Percentiles rank a stretch among this genome's conserved stretches.
Evolutionary conservation across 2,888 invertebrate genomes (phyloP).

Genomic region (Lithophane leautieri): DNA sequence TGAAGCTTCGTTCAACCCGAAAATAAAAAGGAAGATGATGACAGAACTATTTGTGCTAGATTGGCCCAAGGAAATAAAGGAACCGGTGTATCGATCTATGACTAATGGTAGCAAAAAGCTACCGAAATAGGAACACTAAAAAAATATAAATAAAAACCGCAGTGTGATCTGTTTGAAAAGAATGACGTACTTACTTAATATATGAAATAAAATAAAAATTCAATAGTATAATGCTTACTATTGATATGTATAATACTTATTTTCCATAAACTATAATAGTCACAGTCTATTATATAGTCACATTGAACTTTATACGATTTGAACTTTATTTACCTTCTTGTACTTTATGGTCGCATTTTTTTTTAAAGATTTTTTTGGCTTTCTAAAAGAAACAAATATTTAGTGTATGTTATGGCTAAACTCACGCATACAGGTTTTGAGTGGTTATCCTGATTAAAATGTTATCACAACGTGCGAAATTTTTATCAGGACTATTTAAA

Average conservation of each 20-base stretch:
- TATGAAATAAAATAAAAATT: slow-evolving; percentile 1
- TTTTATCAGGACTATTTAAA: not conserved
- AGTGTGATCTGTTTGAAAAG: slow-evolving; percentile 16
- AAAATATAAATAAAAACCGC: slow-evolving; percentile 41
- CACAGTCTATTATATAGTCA: too few species aligned
- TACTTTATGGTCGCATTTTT: not conserved
- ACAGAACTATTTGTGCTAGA: slow-evolving; percentile 26
- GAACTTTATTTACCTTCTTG: not conserved
- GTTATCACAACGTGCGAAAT: not conserved
- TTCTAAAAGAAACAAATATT: not conserved
- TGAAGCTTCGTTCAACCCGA: not conserved
- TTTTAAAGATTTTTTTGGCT: not conserved
- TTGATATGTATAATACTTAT: too few species aligned
- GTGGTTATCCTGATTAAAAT: not conserved
- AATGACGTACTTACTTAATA: not conserved
- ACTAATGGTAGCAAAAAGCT: slow-evolving; percentile 56
- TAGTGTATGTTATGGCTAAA: not conserved
- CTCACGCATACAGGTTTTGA: not conserved
- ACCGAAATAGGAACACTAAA: slow-evolving; percentile 38
- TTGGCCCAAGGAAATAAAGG: slow-evolving; percentile 37
- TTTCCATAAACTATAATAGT: slow-evolving; percentile 3
- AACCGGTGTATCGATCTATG: slow-evolving; percentile 43
- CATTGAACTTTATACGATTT: not conserved
- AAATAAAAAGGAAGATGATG: slow-evolving; percentile 40
- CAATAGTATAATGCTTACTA: slow-evolving; percentile 1